Base-by-base conservation (phyloP, 2,797 vertebrate species). In the Octomys mimax region DNA sequence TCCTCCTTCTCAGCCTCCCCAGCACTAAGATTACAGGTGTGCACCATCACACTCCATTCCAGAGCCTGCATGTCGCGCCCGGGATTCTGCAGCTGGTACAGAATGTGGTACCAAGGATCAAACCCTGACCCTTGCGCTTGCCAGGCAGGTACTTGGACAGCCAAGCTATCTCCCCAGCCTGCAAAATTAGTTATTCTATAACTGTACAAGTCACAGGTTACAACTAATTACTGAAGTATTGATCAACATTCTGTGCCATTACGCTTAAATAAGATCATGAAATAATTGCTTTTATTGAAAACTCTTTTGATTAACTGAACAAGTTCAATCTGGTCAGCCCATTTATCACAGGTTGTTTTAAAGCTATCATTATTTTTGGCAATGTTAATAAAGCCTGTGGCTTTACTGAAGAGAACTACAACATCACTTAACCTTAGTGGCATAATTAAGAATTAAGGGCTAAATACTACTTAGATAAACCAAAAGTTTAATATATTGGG, bases 171-270 rank as follows among this genome's bases (percentile, higher is more conserved):
- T 57, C 54, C 54, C 16, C 54, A 16, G 54, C 16, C 14, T 5
- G 14, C 54, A 57, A 57, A 57, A 57, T 57, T 36, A 61, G 61
- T n/a, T 89, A 64, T 54, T 90, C 64, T 61, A 4, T 71, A 79
- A 62, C 31, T 33, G 12, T 16, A 64, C 39, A 87, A 77, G 8
- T 31, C 70, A 84, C 6, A 64, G 46, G 19, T 73, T 61, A 87
- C 73, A 89, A 91, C 31, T 94, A 79, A 66, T 68, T 93, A 59
- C 79, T 89, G 66, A 95, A 91, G n/a, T 91, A 61, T 87, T 66
- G 2, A 49, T 75, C 26, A 85, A 24, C 1, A 33, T 82, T 89
- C 71, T 59, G 33, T 84, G 42, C 19, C 62, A 0, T 89, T 78
- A 49, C 13, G 75, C 19, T 66, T 91, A 86, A 84, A 95, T 64